phyloP scores from a whole-genome alignment of 2,888 invertebrate species.

The Noctua janthe region DNA sequence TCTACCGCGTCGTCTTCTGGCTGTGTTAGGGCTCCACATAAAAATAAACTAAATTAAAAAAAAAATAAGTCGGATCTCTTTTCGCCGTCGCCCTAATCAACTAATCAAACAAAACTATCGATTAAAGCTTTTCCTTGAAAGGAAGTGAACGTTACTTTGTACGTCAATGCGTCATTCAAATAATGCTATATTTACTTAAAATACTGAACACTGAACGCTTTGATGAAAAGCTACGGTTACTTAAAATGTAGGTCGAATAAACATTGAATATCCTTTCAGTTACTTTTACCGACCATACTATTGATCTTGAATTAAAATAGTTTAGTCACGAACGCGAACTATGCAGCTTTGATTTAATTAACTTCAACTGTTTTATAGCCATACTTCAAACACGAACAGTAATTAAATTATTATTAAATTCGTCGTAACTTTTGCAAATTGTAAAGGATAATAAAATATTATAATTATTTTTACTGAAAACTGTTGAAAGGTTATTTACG shows the following conservation, averaged over 20 bases:
- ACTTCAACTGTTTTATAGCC: slow-evolving; percentile 30
- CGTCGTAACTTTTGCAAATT: slow-evolving; percentile 18
- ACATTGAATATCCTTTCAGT: slow-evolving; percentile 60
- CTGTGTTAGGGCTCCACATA: too few species aligned
- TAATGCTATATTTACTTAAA: slow-evolving; percentile 68
- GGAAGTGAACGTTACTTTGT: slow-evolving; percentile 69
- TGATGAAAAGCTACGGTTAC: slow-evolving; percentile 65
- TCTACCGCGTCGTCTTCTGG: too few species aligned
- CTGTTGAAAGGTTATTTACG: slow-evolving; percentile 9
- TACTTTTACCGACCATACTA: slow-evolving; percentile 45
- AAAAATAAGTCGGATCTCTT: too few species aligned
- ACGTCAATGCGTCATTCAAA: slow-evolving; percentile 71
- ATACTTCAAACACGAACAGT: slow-evolving; percentile 33
- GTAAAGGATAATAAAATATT: slow-evolving; percentile 23
- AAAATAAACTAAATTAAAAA: too few species aligned
- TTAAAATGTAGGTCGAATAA: slow-evolving; percentile 66
- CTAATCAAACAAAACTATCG: slow-evolving; percentile 38
- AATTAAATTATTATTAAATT: slow-evolving; percentile 37
- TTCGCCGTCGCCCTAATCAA: slow-evolving; percentile 36
- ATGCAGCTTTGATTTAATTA: slow-evolving; percentile 22
- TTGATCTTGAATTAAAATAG: slow-evolving; percentile 56
- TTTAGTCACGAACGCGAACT: slow-evolving; percentile 43
- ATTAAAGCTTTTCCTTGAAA: slow-evolving; percentile 68
- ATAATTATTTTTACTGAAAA: slow-evolving; percentile 7
- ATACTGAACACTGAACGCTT: slow-evolving; percentile 63